These are phyloP conservation scores for Nyctereutes procyonoides DNA, from an alignment of 2,113 vertebrate species.

Conservation along the genomic window DNA sequence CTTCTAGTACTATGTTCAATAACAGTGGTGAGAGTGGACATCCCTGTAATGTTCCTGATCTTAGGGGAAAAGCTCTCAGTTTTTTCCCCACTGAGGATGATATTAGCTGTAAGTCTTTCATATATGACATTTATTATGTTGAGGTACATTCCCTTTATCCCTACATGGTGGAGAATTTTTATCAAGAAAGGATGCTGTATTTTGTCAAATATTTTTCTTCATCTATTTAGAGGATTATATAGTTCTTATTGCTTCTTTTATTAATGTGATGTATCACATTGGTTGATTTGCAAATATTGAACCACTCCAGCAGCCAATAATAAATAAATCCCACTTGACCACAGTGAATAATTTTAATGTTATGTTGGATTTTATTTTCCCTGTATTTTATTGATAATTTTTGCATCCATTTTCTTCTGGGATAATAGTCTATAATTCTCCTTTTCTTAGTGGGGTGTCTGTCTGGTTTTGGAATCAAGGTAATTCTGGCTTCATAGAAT, in stretches of 20 bases:
- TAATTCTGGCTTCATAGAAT: background rate
- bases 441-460: background rate
- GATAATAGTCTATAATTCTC: background rate
- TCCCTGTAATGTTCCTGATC: background rate
- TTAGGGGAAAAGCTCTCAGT: background rate
- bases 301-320: background rate
- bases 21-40: background rate
- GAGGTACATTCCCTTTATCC: background rate
- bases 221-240: background rate
- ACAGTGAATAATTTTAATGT: background rate
- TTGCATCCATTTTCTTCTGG: background rate
- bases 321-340: background rate
- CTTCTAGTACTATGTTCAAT: background rate
- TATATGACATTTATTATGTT: background rate
- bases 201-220: background rate
- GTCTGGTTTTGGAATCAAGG: background rate
- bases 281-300: background rate
- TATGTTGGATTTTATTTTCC: background rate
- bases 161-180: background rate
- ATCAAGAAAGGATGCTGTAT: background rate
- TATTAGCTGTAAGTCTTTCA: background rate
- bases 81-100: background rate
- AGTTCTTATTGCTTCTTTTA: background rate
- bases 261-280: background rate
- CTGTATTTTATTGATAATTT: background rate